phyloP scores from a whole-genome alignment of 1,140 invertebrate species.

The Drosophila truncata region DNA sequence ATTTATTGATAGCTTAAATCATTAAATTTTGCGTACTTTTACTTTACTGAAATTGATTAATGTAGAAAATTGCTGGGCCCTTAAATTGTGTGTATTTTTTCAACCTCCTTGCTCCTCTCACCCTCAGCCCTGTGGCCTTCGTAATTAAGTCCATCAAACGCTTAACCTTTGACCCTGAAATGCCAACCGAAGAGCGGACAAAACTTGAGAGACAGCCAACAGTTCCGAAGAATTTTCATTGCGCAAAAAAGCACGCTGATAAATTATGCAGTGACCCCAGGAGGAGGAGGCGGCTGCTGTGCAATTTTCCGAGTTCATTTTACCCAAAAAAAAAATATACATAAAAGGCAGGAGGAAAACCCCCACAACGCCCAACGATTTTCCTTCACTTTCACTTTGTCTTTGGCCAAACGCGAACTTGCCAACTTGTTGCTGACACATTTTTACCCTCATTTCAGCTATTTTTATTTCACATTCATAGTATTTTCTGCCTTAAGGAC shows the following conservation, averaged over 20 bases:
- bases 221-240: constrained; percentile 39
- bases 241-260: constrained; percentile 53
- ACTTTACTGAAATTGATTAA: background rate
- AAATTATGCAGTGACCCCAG: constrained; percentile 71
- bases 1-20: background rate
- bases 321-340: constrained; percentile 6
- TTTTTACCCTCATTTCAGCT: constrained; percentile 30
- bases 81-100: background rate
- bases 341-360: background rate
- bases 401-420: constrained; percentile 65
- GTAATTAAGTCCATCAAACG: constrained; percentile 50
- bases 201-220: constrained; percentile 42
- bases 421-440: constrained; percentile 75
- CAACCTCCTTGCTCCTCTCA: background rate
- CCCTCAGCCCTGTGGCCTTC: background rate
- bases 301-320: constrained; percentile 75
- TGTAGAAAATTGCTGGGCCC: background rate
- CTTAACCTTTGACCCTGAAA: constrained; percentile 55
- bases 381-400: constrained; percentile 68
- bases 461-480: constrained; percentile 19
- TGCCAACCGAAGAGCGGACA: constrained; percentile 9
- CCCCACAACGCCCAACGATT: constrained; percentile 3
- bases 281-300: constrained; percentile 31
- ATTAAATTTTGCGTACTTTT: background rate
- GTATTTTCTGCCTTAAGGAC: constrained; percentile 4